Evolutionary conservation across 53 echinoderm and acorn worm species (phyloP).

Genomic region (Temnopleurus reevesii): DNA sequence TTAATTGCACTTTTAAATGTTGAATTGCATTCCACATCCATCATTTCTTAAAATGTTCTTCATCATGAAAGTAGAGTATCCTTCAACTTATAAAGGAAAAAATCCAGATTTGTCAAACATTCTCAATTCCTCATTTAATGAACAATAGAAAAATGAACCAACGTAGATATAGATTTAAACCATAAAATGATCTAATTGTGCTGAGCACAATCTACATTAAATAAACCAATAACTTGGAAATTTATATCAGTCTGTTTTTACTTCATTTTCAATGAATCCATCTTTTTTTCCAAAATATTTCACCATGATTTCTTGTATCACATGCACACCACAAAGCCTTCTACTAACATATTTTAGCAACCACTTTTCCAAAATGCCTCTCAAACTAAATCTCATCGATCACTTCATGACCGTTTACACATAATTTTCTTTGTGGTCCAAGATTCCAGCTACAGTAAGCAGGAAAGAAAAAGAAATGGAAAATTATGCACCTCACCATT

Average conservation of each 20-base stretch:
- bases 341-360: background rate
- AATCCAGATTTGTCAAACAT: no score
- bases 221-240: background rate
- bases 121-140: background rate
- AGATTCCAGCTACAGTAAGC: no score
- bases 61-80: no score
- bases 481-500: no score
- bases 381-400: background rate
- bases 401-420: background rate
- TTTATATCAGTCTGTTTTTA: background rate
- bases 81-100: no score
- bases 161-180: no score
- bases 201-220: background rate
- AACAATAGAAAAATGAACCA: no score
- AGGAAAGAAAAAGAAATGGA: no score
- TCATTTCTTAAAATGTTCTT: no score
- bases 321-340: background rate
- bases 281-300: background rate
- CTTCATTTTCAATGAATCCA: background rate
- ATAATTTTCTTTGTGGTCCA: background rate
- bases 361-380: background rate
- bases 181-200: background rate
- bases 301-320: slow-evolving; percentile 9
- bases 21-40: slow-evolving; percentile 22
- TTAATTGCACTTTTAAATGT: slow-evolving; percentile 21